Evolutionary conservation across 2,113 vertebrate species (phyloP), one percentile per base, ranked within the genome.

Genomic region (Callipepla squamata): DNA sequence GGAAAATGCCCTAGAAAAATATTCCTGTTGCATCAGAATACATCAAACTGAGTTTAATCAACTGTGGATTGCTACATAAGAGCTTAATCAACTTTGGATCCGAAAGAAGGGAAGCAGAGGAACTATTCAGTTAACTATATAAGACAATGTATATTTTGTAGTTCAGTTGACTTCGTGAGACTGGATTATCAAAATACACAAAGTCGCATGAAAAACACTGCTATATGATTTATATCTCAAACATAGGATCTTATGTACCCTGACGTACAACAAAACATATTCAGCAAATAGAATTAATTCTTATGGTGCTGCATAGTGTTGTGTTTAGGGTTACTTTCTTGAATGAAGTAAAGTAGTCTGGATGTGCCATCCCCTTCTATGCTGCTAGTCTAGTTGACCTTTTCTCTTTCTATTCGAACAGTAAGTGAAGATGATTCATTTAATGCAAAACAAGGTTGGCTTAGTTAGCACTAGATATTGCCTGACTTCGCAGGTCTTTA

Each of bases 41-140:
- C 53, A 80, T 92, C 78, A 92, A 90, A 85, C 51, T 66, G 57
- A 82, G 61, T 83, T 95, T 93, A 94, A 92, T 96, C 91, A 93
- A 1, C 73, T 77, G 34, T 79, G 69, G 53, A 65, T 92, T 93
- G 79, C 65, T 90, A 40, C 36, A 74, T 72, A 91, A 80, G 79
- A 69, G 34, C 65, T 95, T 80, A 77, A 79, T 95, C 87, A 85
- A 9, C 40, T 93, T 67, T 25, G 69, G 80, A 65, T 85, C 68
- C 65, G 75, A 36, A 79, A 70, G 61, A 81, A 92, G 51, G 23
- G 8, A 82, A 69, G 28, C 14, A 62, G 55, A 80, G 36, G 78
- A 76, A 72, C 72, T 85, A 32, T 51, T 89, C 83, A 69, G 32
- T 50, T n/a, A 84, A 84, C 34, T 42, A 26, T 76, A 67, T 48